Evolutionary conservation across 2,888 invertebrate species (phyloP).

Genomic region (Electrophaes corylata): DNA sequence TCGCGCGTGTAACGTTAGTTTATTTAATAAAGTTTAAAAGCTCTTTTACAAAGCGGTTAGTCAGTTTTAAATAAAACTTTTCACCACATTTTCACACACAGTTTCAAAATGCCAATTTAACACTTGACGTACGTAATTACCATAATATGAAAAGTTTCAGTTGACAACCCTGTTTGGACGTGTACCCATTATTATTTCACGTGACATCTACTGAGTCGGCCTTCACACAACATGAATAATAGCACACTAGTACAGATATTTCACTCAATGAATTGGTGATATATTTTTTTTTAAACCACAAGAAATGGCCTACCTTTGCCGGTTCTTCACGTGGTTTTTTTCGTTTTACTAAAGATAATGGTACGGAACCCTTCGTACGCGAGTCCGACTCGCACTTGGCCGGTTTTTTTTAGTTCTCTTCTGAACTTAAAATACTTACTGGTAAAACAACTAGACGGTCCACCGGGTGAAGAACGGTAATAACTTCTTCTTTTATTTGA

Average conservation of each 20-base stretch:
- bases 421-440: too few relatives aligned
- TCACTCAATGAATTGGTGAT: neutral
- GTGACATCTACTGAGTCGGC: conserved; percentile 26
- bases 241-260: neutral
- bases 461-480: too few relatives aligned
- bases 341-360: too few relatives aligned
- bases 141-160: conserved; percentile 9
- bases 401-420: too few relatives aligned
- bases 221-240: conserved; percentile 2
- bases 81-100: neutral
- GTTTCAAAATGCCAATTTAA: neutral
- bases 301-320: too few relatives aligned
- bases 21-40: neutral
- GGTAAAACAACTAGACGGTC: too few relatives aligned
- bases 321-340: too few relatives aligned
- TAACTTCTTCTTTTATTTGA: too few relatives aligned
- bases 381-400: too few relatives aligned
- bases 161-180: conserved; percentile 20
- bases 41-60: neutral
- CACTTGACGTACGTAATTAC: neutral
- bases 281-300: too few relatives aligned
- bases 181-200: conserved; percentile 37
- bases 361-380: too few relatives aligned
- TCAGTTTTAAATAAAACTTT: neutral
- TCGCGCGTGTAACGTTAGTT: too few relatives aligned